These are phyloP conservation scores for Dinocampus coccinellae DNA, from an alignment of 2,888 invertebrate genomes.

Conservation along the genomic window DNA sequence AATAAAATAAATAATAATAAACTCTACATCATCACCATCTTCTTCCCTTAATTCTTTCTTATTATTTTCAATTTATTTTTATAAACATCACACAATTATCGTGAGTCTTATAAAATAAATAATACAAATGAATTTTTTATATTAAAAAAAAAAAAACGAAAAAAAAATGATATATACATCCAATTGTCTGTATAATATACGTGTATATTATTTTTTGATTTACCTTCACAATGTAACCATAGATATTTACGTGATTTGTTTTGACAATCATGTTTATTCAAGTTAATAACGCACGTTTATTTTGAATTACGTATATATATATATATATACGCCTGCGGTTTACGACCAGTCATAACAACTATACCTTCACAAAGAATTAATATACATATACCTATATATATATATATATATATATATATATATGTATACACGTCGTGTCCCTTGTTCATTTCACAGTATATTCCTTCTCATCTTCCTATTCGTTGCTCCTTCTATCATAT, in stretches of 20 bases:
- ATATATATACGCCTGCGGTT: conserved; percentile 48
- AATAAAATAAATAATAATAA: too few relatives aligned
- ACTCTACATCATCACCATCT: too few relatives aligned
- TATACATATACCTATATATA: not conserved
- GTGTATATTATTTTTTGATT: not conserved
- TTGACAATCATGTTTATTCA: conserved; percentile 55
- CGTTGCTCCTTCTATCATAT: not conserved
- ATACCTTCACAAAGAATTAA: conserved; percentile 48
- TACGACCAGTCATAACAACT: conserved; percentile 61
- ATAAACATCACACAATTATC: too few relatives aligned
- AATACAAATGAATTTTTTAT: too few relatives aligned
- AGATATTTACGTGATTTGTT: conserved; percentile 52
- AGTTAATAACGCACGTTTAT: conserved; percentile 64
- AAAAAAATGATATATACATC: conserved; percentile 24
- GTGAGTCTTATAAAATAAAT: too few relatives aligned
- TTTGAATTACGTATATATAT: conserved; percentile 51
- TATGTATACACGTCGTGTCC: not conserved
- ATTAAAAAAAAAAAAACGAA: conserved; percentile 20
- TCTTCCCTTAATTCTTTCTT: too few relatives aligned
- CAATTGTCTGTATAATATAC: conserved; percentile 14
- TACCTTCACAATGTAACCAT: not conserved
- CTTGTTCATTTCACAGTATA: not conserved
- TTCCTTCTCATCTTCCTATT: not conserved
- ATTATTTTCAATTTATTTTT: too few relatives aligned
- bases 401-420: not conserved